Base-by-base conservation (phyloP, 2,113 vertebrate species). In the Eidolon helvum region DNA sequence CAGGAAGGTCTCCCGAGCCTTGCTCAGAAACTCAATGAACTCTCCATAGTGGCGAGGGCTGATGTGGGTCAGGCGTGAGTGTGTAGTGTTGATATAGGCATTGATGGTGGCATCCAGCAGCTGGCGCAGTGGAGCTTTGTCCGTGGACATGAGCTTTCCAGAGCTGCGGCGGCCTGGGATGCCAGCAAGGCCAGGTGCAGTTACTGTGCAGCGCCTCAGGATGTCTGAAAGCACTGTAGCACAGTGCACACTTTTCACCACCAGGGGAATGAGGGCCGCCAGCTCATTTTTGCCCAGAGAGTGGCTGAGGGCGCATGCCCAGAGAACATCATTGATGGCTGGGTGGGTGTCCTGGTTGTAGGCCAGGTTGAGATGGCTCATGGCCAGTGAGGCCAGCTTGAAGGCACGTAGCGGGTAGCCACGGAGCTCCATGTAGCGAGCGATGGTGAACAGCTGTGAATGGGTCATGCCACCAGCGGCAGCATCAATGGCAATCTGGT, bases 301-400 rank as follows among this genome's bases (percentile, higher is more conserved):
- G 98, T 99, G 99, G 98, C 99, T 99, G 97, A 99, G 99, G 10
- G 99, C 99, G 18, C 99, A 99, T 19, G 99, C 99, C 99, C 99
- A 99, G 45, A 99, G 99, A 97, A 99, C 99, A 22, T 99, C 99
- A 0, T 99, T 99, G 98, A 99, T 99, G 97, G 99, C 99, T 0
- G 99, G 99, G 98, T 99, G 99, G 0, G 99, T 99, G 98, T 99
- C 99, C 99, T 99, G 99, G 99, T 99, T 99, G 98, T 99, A 99
- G 80, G 99, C 99, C 98, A 99, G 98, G 98, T 99, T 99, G 82
- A 99, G 99, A 98, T 99, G 99, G 0, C 99, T 99, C 99, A 99
- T 99, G 98, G 99, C 99, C 83, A 99, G 98, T 0, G 99, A 99
- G 86, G 99, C 99, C 98, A 99, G 98, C 98, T 99, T 99, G 98